Evolutionary conservation across 2,797 vertebrate genomes (phyloP), one percentile per base, ranked within the genome.

Genomic region (Cyclura pinguis): DNA sequence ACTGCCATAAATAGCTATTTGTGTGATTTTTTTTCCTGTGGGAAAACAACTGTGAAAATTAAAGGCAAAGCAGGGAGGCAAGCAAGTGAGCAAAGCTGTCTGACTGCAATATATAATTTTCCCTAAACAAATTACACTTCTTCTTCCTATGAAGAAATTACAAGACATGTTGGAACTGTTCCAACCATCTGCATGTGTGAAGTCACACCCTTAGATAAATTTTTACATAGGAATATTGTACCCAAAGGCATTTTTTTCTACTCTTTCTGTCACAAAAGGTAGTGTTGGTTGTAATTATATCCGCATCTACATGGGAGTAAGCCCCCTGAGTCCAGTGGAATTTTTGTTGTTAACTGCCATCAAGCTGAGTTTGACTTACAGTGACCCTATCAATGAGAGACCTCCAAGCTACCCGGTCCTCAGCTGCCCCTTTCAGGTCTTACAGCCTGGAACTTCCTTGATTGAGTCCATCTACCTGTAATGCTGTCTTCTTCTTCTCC

Each of bases 181-280:
- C 92, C 93, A 94, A 22, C 90, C 22, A 42, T 92, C 80, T 84
- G 93, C 1, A 62, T 85, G 20, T 89, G 91, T 91, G 89, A 91
- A 93, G 91, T 91, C 91, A 93, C 78, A 64, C 92, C 89, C 59
- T 92, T 62, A 67, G 82, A 84, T 67, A 84, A 67, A 27, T 7
- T 5, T 64, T 64, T 16, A 27, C 18, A 62, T 35, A 62, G n/a
- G 57, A 42, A 38, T 83, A 18, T 83, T 83, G n/a, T 38, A 13
- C 59, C 59, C 59, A 35, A 84, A 67, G 82, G 59, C 59, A 22
- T 84, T 13, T 16, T 42, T 67, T 67, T 32, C 27, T 22, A 38
- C 16, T 59, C 35, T 13, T 4, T 83, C 81, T 27, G 57, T 13
- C 82, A 64, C 38, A 67, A 84, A 42, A 76, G 27, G 35, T 64